phyloP scores from a whole-genome alignment of 2,888 invertebrate genomes.

The Miltochrista miniata region DNA sequence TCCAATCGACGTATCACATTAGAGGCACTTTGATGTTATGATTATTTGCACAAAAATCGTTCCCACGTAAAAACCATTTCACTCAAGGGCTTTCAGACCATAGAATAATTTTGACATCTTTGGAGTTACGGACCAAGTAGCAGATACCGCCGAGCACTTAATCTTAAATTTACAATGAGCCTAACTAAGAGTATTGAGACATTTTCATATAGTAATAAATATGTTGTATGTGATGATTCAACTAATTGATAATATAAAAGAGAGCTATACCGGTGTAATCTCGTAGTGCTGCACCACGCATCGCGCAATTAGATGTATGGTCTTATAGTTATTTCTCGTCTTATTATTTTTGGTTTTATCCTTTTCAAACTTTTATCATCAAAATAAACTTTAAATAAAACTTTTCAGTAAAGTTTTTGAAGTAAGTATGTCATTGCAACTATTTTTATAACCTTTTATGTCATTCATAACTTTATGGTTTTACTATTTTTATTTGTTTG shows the following conservation, averaged over 20 bases:
- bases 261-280: conserved; percentile 21
- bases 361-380: conserved; percentile 37
- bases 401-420: conserved; percentile 50
- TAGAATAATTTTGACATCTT: conserved; percentile 59
- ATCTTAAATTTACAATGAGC: conserved; percentile 8
- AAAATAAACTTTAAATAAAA: conserved; percentile 44
- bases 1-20: conserved; percentile 76
- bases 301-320: conserved; percentile 26
- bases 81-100: conserved; percentile 84
- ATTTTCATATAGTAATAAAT: conserved; percentile 2
- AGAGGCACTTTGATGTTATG: conserved; percentile 69
- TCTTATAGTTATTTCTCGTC: conserved; percentile 11
- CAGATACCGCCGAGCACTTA: conserved; percentile 15
- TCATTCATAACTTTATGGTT: conserved; percentile 31
- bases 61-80: conserved; percentile 85
- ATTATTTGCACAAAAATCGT: conserved; percentile 82
- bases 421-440: conserved; percentile 53
- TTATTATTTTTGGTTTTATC: conserved; percentile 18
- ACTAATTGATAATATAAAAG: conserved; percentile 1
- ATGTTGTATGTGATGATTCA: conserved; percentile 9
- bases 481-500: conserved; percentile 14
- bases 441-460: conserved; percentile 37
- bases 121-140: conserved; percentile 37
- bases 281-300: conserved; percentile 45
- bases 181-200: conserved; percentile 6